Base-by-base conservation (phyloP, 2,888 invertebrate species). In the Heliconius ethilla region DNA sequence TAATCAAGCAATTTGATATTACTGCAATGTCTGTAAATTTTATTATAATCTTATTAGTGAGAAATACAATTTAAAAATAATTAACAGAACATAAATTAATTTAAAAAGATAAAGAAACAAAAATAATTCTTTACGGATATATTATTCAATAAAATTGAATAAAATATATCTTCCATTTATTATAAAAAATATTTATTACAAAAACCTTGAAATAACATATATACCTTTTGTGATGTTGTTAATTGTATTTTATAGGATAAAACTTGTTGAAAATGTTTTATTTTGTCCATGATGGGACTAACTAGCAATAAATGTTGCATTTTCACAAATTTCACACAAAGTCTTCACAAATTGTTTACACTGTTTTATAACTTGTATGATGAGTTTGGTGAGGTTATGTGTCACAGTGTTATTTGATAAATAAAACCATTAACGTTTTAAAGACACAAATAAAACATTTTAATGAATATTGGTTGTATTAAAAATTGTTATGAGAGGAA, bases 151-250 rank as follows among this genome's bases (percentile, higher is more conserved):
- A 25, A 25, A 40, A 40, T 40, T 9, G 15, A 72, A 22, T 55
- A 9, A 72, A 13, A 59, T 15, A 72, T 72, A 25, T 11, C 6
- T 72, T 72, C 9, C 15, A 80, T 77, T 75, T 55, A 63, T 73
- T 62, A 75, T 81, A 70, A 70, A 75, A 45, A 69, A 45, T 25
- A 25, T 25, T 45, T 45, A 27, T 45, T 74, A 66, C 11, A 22
- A 69, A 45, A 63, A 76, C 63, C 33, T 18, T 62, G 75, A 78
- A 78, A 74, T 72, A 15, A 27, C 62, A 69, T 25, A 29, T 27
- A 78, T 89, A 97, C 96, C 96, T 97, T 97, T 92, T 97, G 96
- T 76, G 96, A 96, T 82, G 96, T 96, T 82, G 96, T 95, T 83
- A 97, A 90, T 80, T 95, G 92, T 83, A 96, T 90, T 86, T 95